phyloP scores from a whole-genome alignment of 1,140 invertebrate species.

The Melipona quadrifasciata region DNA sequence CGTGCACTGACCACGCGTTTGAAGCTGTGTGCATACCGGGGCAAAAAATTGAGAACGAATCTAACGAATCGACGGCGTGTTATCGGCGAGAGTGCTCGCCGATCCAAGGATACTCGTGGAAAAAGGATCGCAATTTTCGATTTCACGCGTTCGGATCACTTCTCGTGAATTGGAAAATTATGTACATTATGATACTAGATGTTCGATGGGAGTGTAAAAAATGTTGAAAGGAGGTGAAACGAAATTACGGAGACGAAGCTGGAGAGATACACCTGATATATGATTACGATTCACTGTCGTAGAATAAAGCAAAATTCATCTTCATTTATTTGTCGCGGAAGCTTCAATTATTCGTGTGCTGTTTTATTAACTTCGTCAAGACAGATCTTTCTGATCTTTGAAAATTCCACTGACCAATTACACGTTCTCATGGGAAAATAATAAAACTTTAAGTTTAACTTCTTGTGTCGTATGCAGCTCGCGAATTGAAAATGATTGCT shows the following conservation, averaged over 20 bases:
- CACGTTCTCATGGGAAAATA: too few relatives aligned
- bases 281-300: too few relatives aligned
- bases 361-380: too few relatives aligned
- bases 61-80: constrained; percentile 16
- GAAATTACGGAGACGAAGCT: neutral
- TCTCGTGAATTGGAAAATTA: neutral
- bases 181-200: too few relatives aligned
- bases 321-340: too few relatives aligned
- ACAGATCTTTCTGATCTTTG: too few relatives aligned
- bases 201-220: too few relatives aligned
- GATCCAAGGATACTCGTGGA: neutral
- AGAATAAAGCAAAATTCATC: too few relatives aligned
- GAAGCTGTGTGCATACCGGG: constrained; percentile 29
- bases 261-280: neutral
- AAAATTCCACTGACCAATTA: too few relatives aligned
- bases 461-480: too few relatives aligned
- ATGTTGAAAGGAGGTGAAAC: neutral
- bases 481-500: neutral
- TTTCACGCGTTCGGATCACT: neutral
- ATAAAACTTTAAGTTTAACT: too few relatives aligned
- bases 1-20: constrained; percentile 23
- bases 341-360: too few relatives aligned
- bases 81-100: neutral
- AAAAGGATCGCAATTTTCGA: constrained; percentile 1
- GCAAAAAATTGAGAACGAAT: constrained; percentile 20